Evolutionary conservation across 2,888 invertebrate genomes (phyloP), one percentile per base, ranked within the genome.

Genomic region (Parnassius smintheus): DNA sequence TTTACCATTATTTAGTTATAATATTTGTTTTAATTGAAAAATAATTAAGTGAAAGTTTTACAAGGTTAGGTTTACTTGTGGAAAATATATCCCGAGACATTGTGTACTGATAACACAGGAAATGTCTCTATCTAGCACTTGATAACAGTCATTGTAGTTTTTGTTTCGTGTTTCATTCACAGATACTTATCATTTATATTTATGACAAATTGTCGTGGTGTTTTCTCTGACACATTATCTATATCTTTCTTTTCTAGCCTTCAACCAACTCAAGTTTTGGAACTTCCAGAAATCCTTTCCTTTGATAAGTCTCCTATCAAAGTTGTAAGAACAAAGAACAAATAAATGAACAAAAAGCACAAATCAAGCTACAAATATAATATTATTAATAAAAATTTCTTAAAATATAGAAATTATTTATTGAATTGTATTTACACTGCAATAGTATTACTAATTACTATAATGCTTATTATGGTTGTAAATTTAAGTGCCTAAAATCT

Each of bases 231-330:
- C 7, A 35, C 35, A 51, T 51, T 51, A 35, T 55, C 7, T 12
- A 54, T 49, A 48, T 53, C 59, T 60, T 55, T 12, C 70, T 70
- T 63, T 86, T 85, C 65, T 77, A 88, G 89, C 82, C 83, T 50
- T 69, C 83, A 65, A 88, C 84, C 78, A 88, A 86, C 72, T 83
- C 86, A 60, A 77, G 81, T 65, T 85, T 82, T 73, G 73, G 80
- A n/a, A 88, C 88, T 77, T 86, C 89, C 41, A 90, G 90, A 70
- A 91, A 91, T 73, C 91, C 91, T 67, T 91, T 91, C 76, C 90
- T 91, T 69, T 91, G 85, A 91, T 80, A 73, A 70, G 68, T 59
- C 59, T 49, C 49, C n/a, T 9, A 69, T 70, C 68, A 8, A 73
- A 70, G 73, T 82, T 80, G 75, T 78, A 75, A 76, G 75, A 78